These are phyloP conservation scores for Pedionomus torquatus DNA, from an alignment of 2,113 vertebrate species.

Conservation along the genomic window DNA sequence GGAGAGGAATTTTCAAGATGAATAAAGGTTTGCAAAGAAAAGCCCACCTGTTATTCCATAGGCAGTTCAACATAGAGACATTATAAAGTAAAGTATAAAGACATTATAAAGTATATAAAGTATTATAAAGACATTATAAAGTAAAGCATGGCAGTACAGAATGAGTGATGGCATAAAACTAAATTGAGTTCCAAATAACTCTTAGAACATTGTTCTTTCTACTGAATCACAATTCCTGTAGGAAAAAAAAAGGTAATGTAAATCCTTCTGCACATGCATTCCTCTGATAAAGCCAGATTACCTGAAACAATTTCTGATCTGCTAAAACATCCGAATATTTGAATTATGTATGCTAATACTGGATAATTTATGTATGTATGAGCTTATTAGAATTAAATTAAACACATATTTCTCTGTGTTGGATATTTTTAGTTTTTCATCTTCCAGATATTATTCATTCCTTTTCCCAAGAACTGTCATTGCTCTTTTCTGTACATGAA, in stretches of 20 bases:
- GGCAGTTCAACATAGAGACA: background rate
- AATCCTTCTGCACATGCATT: background rate
- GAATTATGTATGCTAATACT: background rate
- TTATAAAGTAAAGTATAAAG: background rate
- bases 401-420: background rate
- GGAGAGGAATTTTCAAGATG: background rate
- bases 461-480: background rate
- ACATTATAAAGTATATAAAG: background rate
- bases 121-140: background rate
- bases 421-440: background rate
- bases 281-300: background rate
- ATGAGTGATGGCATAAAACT: background rate
- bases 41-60: background rate
- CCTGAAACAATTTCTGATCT: background rate
- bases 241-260: background rate
- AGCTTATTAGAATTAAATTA: background rate
- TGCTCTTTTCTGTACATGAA: background rate
- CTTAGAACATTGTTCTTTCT: background rate
- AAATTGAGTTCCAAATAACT: background rate
- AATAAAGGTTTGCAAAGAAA: background rate
- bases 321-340: background rate
- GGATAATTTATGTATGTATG: background rate
- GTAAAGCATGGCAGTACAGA: background rate
- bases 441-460: background rate
- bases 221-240: rapidly evolving